Percentiles rank a stretch among this genome's conserved stretches.
phyloP scores from a whole-genome alignment of 2,797 vertebrate species.

The Ctenosaura bakeri region DNA sequence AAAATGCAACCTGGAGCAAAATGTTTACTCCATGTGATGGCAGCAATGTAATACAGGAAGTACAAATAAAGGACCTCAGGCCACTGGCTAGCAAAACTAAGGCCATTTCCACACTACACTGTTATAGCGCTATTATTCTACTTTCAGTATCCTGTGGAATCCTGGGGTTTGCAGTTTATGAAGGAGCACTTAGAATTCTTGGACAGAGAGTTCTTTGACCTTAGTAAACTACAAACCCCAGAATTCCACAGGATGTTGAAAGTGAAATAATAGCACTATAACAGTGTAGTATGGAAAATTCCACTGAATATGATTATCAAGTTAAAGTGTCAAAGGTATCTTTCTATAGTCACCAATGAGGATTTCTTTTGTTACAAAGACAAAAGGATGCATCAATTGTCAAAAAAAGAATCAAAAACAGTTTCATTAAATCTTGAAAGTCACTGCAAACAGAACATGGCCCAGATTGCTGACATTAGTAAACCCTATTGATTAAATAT shows the following conservation, averaged over 20 bases:
- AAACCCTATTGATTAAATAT: constrained; percentile 21
- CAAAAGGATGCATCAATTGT: background rate
- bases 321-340: background rate
- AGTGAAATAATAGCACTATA: no score
- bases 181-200: no score
- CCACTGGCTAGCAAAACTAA: background rate
- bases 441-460: background rate
- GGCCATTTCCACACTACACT: no score
- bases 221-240: no score
- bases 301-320: background rate
- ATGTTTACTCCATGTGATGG: background rate
- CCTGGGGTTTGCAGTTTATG: no score
- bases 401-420: background rate
- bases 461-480: background rate
- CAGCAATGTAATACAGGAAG: background rate
- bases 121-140: no score
- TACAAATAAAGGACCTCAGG: background rate
- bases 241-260: no score
- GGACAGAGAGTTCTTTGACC: no score
- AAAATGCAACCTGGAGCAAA: no score
- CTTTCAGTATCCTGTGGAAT: no score
- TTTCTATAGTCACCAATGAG: background rate
- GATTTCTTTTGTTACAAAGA: background rate
- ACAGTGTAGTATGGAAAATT: background rate
- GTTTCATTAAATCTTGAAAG: constrained; percentile 12